phyloP scores from a whole-genome alignment of 2,888 invertebrate genomes.

The Drosophila cracens region DNA sequence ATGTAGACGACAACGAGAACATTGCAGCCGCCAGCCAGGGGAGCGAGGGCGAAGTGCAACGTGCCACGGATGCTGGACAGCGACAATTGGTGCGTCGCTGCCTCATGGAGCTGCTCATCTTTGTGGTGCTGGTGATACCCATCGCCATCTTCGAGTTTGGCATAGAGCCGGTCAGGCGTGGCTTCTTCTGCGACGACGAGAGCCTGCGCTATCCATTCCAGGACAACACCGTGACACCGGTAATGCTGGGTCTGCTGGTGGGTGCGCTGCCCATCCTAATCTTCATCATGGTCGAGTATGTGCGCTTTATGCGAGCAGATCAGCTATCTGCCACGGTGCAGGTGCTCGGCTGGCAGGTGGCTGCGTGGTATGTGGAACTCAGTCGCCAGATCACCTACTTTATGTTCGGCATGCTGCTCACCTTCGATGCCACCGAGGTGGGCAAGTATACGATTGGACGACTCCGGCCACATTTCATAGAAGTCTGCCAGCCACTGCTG shows the following conservation, averaged over 20 bases:
- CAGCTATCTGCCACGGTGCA: constrained; percentile 45
- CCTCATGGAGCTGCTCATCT: constrained; percentile 69
- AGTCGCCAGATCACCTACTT: constrained; percentile 65
- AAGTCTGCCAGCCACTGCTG: constrained; percentile 92
- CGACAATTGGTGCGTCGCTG: constrained; percentile 58
- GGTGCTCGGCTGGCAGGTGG: constrained; percentile 56
- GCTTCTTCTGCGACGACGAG: constrained; percentile 82
- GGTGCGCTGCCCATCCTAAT: constrained; percentile 54
- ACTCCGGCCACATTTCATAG: constrained; percentile 77
- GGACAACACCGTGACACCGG: constrained; percentile 68
- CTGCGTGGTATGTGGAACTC: constrained; percentile 64
- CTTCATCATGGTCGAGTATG: constrained; percentile 70
- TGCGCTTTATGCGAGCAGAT: constrained; percentile 49
- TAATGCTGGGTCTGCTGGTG: constrained; percentile 64
- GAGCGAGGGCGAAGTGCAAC: constrained; percentile 6
- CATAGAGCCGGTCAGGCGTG: constrained; percentile 74
- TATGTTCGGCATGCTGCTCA: constrained; percentile 71
- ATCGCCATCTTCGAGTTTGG: constrained; percentile 72
- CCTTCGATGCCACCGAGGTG: constrained; percentile 79
- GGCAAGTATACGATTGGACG: constrained; percentile 81
- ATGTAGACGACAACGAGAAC: constrained; percentile 42
- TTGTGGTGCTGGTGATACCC: constrained; percentile 69
- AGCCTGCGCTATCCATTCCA: constrained; percentile 76
- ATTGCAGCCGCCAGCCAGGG: constrained; percentile 3
- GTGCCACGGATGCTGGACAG: constrained; percentile 25